phyloP scores from a whole-genome alignment of 2,888 invertebrate genomes.

The Ornithoptera priamus region DNA sequence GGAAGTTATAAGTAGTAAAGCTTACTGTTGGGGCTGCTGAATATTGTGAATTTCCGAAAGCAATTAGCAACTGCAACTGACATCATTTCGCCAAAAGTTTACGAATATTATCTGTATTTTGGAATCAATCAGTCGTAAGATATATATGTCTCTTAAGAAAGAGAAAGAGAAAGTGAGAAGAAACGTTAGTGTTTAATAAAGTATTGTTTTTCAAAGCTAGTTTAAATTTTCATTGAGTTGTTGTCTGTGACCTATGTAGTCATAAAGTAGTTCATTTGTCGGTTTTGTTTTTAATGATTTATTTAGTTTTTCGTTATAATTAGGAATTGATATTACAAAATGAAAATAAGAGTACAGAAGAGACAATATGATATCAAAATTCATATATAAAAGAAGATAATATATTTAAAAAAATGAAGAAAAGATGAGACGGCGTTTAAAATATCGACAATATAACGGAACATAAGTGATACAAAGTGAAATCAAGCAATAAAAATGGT shows the following conservation, averaged over 20 bases:
- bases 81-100: no score
- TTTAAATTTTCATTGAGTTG: no score
- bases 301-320: background rate
- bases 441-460: slow-evolving; percentile 16
- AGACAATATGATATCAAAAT: background rate
- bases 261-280: background rate
- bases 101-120: no score
- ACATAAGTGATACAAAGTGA: slow-evolving; percentile 25
- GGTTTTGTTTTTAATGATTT: background rate
- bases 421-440: slow-evolving; percentile 45
- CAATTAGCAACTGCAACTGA: no score
- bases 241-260: background rate
- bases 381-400: background rate
- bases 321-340: background rate
- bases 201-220: no score
- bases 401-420: background rate
- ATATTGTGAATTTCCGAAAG: no score
- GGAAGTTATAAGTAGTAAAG: no score
- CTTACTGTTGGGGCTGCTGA: no score
- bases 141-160: no score
- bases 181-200: no score
- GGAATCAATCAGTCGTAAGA: no score
- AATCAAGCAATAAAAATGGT: slow-evolving; percentile 30
- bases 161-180: no score
- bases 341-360: background rate